A percentile compares a stretch with the other conserved stretches of the same genome.
phyloP scores from a whole-genome alignment of 2,113 vertebrate genomes.

The Gymnarchus niloticus region DNA sequence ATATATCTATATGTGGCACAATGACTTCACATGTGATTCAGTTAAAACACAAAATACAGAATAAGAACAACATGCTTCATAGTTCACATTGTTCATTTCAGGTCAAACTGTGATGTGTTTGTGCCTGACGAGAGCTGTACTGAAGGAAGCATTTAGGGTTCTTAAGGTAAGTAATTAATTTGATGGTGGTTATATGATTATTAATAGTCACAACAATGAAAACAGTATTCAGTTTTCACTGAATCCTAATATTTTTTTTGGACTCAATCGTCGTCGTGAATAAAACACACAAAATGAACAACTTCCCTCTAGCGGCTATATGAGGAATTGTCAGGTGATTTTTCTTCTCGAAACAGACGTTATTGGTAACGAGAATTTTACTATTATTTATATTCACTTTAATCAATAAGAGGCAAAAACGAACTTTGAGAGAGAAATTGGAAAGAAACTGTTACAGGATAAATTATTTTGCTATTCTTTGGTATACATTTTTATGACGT shows the following conservation, averaged over 20 bases:
- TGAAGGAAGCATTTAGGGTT: conserved; percentile 53
- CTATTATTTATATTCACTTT: neutral
- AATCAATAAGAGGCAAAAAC: neutral
- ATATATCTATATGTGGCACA: neutral
- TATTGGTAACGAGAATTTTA: neutral
- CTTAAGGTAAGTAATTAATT: conserved; percentile 51
- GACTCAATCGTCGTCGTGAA: neutral
- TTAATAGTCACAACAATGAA: neutral
- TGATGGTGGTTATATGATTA: conserved; percentile 15
- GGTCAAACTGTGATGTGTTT: conserved; percentile 67
- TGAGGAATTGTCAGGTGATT: neutral
- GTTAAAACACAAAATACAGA: neutral
- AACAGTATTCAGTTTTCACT: neutral
- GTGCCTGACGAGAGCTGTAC: conserved; percentile 55
- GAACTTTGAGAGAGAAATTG: conserved; percentile 8
- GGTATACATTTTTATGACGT: conserved; percentile 31
- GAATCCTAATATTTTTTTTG: neutral
- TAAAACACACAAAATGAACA: neutral
- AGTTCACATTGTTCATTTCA: conserved; percentile 24
- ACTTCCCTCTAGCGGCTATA: neutral
- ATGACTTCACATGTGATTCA: neutral
- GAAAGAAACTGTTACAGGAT: conserved; percentile 19
- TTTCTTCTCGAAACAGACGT: neutral
- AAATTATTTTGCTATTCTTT: neutral
- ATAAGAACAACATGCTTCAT: conserved; percentile 30